Conservation (phyloP, 2,888 invertebrate genomes). For the Urechis unicinctus region DNA sequence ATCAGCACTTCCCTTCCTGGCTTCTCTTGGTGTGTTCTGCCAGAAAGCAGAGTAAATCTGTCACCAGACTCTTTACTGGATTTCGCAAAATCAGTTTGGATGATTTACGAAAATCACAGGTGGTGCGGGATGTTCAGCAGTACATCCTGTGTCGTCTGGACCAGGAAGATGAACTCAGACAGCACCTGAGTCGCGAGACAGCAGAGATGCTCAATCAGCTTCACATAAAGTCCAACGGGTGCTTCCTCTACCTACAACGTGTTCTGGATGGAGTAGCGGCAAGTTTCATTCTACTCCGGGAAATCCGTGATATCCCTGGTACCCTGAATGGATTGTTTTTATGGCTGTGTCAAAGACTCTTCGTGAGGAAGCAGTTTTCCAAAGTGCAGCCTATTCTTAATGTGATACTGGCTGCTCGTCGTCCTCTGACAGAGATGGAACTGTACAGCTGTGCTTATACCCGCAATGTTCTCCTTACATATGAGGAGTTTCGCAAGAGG, state of each 20-base stretch:
- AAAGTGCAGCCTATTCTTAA: slow-evolving; percentile 70
- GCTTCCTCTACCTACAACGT: slow-evolving; percentile 49
- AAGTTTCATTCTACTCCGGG: slow-evolving; percentile 79
- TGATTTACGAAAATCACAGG: slow-evolving; percentile 72
- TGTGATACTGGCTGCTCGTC: slow-evolving; percentile 77
- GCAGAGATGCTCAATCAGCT: slow-evolving; percentile 92
- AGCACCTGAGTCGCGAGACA: slow-evolving; percentile 82
- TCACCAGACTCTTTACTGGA: slow-evolving; percentile 65
- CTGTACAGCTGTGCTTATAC: slow-evolving; percentile 76
- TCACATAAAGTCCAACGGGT: slow-evolving; percentile 90
- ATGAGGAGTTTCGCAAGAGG: slow-evolving; percentile 36
- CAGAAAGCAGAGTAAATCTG: slow-evolving; percentile 66
- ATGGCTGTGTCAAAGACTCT: slow-evolving; percentile 88
- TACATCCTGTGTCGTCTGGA: slow-evolving; percentile 82
- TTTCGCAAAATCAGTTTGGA: slow-evolving; percentile 87
- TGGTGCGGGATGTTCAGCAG: slow-evolving; percentile 89
- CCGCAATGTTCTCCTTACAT: slow-evolving; percentile 65
- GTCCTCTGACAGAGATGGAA: slow-evolving; percentile 69
- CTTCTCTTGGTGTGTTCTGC: slow-evolving; percentile 82
- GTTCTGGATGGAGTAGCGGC: slow-evolving; percentile 80
- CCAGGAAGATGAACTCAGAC: slow-evolving; percentile 77
- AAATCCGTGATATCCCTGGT: slow-evolving; percentile 88
- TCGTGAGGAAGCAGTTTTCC: slow-evolving; percentile 76
- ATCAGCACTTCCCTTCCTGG: slow-evolving; percentile 89
- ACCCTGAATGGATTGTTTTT: slow-evolving; percentile 90